Evolutionary conservation across 1,140 invertebrate species (phyloP).

Genomic region (Gonioctena quinquepunctata): DNA sequence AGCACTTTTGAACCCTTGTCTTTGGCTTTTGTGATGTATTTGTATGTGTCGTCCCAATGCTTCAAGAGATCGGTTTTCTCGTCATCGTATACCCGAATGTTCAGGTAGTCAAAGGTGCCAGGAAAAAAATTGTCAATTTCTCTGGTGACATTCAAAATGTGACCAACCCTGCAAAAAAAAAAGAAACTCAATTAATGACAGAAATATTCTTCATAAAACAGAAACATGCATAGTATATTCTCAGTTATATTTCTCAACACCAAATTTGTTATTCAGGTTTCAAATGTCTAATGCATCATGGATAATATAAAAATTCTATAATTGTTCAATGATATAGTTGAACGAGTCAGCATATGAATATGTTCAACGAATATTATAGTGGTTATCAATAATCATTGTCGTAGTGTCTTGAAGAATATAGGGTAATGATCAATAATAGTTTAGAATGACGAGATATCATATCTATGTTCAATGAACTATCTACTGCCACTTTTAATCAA

Average conservation of each 20-base stretch:
- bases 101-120: conserved; percentile 93
- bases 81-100: conserved; percentile 95
- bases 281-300: background rate
- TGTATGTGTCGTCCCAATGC: conserved; percentile 96
- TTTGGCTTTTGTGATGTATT: conserved; percentile 93
- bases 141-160: conserved; percentile 95
- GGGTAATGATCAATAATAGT: too few species aligned
- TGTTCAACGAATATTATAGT: too few species aligned
- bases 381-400: too few species aligned
- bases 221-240: background rate
- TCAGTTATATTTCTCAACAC: background rate
- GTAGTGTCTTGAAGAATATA: too few species aligned
- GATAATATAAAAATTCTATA: background rate
- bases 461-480: too few species aligned
- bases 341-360: too few species aligned
- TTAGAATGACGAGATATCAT: too few species aligned
- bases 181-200: background rate
- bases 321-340: too few species aligned
- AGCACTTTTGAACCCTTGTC: conserved; percentile 81
- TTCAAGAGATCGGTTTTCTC: conserved; percentile 94
- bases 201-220: background rate
- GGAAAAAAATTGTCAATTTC: conserved; percentile 99
- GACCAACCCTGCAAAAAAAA: conserved; percentile 73
- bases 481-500: too few species aligned
- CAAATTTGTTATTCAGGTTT: background rate